These are phyloP conservation scores for Chironomus riparius DNA, from an alignment of 2,888 invertebrate genomes.

Conservation along the genomic window DNA sequence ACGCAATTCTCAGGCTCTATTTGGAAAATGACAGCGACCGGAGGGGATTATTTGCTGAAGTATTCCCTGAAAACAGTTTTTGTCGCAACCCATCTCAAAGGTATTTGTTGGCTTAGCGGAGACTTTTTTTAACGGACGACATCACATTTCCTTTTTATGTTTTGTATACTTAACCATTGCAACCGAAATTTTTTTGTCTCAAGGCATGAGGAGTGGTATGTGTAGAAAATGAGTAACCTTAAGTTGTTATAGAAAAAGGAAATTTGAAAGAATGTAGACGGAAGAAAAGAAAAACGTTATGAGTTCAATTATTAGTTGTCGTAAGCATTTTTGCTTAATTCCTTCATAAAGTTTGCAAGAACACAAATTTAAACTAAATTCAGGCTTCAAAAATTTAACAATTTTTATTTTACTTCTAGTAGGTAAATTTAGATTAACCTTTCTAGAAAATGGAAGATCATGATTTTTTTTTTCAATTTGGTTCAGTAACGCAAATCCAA, in stretches of 20 bases:
- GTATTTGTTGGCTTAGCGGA: neutral
- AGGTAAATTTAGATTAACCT: no score
- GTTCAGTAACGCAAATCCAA: no score
- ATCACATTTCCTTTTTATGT: neutral
- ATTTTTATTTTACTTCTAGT: no score
- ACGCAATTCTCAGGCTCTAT: neutral
- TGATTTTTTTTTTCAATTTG: no score
- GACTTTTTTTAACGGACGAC: neutral
- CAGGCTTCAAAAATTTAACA: no score
- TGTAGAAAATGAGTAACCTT: no score
- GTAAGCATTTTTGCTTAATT: neutral
- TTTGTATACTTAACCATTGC: neutral
- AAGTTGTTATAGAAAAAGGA: neutral
- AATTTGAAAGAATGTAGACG: neutral
- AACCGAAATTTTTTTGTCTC: neutral
- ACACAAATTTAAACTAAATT: no score
- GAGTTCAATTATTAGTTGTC: neutral
- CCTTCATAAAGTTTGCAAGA: no score
- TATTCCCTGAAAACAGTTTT: neutral
- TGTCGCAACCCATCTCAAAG: slow-evolving; percentile 9
- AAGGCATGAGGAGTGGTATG: neutral
- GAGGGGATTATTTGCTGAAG: neutral
- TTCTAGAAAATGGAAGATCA: no score
- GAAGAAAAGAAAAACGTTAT: neutral
- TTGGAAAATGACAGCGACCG: neutral